phyloP scores from a whole-genome alignment of 1,140 invertebrate species.

The Armadillidium nasatum region DNA sequence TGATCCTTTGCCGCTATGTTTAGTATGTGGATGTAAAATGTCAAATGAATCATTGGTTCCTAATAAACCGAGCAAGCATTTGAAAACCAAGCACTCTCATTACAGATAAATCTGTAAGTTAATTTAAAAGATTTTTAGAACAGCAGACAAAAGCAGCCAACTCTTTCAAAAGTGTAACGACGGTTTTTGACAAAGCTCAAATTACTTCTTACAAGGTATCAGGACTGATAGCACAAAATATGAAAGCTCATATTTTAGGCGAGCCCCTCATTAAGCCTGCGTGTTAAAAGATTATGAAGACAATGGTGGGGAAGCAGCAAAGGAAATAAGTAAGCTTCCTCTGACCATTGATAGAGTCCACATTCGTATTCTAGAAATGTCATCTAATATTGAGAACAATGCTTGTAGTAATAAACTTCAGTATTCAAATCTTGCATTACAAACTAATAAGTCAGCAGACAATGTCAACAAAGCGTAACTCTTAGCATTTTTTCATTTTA shows the following conservation, averaged over 20 bases:
- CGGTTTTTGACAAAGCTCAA: slow-evolving; percentile 14
- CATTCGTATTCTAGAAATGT: neutral
- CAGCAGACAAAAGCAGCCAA: neutral
- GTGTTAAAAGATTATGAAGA: slow-evolving; percentile 12
- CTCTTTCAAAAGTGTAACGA: slow-evolving; percentile 4
- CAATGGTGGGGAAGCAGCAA: slow-evolving; percentile 12
- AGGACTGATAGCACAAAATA: slow-evolving; percentile 20
- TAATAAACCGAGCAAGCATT: slow-evolving; percentile 12
- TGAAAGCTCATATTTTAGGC: slow-evolving; percentile 21
- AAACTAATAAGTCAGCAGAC: neutral
- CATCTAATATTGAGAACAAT: slow-evolving; percentile 1
- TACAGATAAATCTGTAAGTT: slow-evolving; percentile 8
- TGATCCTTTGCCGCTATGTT: neutral
- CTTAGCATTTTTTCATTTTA: slow-evolving; percentile 12
- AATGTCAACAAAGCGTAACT: slow-evolving; percentile 14
- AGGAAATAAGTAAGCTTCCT: neutral
- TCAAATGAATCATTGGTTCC: neutral
- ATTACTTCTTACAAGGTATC: slow-evolving; percentile 18
- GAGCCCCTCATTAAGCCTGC: neutral
- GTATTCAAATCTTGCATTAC: slow-evolving; percentile 5
- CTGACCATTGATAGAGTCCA: neutral
- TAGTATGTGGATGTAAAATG: neutral
- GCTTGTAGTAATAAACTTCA: slow-evolving; percentile 14
- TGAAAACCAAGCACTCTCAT: slow-evolving; percentile 16
- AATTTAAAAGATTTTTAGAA: neutral